Percentiles rank a stretch among this genome's conserved stretches.
These are phyloP conservation scores for Dendroctonus valens DNA, from an alignment of 1,140 invertebrate species.

Conservation along the genomic window DNA sequence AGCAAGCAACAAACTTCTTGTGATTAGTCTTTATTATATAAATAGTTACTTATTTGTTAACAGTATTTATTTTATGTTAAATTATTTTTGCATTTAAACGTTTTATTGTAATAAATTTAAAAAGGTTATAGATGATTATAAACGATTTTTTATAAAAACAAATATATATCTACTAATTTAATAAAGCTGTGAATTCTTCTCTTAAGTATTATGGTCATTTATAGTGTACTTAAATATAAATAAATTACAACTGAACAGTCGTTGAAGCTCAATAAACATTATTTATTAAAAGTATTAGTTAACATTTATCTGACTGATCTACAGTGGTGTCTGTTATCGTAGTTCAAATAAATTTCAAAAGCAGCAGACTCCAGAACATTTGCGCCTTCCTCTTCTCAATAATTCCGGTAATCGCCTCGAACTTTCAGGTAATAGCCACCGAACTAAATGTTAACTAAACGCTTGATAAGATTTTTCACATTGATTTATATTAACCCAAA, in stretches of 20 bases:
- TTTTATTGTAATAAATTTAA: slow-evolving; percentile 20
- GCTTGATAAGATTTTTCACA: background rate
- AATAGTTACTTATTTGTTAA: slow-evolving; percentile 38
- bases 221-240: slow-evolving; percentile 33
- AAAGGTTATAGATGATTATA: slow-evolving; percentile 29
- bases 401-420: too few relatives aligned
- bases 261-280: slow-evolving; percentile 2
- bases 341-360: too few relatives aligned
- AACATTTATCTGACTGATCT: slow-evolving; percentile 1
- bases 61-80: slow-evolving; percentile 44
- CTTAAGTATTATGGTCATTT: slow-evolving; percentile 32
- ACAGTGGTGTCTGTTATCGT: too few relatives aligned
- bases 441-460: slow-evolving; percentile 1
- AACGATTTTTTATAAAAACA: slow-evolving; percentile 31
- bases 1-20: slow-evolving; percentile 26
- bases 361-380: too few relatives aligned
- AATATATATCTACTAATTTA: slow-evolving; percentile 33
- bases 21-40: slow-evolving; percentile 38
- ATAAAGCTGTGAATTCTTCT: slow-evolving; percentile 36
- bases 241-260: slow-evolving; percentile 10
- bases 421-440: background rate
- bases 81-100: slow-evolving; percentile 37
- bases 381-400: too few relatives aligned
- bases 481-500: too few relatives aligned
- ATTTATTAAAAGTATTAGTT: background rate